A percentile compares a stretch with the other conserved stretches of the same genome.
phyloP scores from a whole-genome alignment of 2,888 invertebrate species.

The Philaethria dido region DNA sequence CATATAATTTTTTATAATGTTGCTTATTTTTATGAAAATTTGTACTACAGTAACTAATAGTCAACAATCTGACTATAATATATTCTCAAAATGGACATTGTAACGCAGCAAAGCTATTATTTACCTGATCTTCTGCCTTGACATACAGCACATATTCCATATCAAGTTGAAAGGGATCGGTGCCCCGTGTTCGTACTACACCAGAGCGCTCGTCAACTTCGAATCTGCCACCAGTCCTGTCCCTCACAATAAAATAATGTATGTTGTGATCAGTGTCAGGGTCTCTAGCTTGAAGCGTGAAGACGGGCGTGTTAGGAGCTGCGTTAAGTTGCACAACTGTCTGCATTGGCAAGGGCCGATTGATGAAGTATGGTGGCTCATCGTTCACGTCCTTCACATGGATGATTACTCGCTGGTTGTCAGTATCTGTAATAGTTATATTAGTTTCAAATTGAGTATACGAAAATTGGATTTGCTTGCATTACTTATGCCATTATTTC shows the following conservation, averaged over 20 bases:
- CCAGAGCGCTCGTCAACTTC: conserved; percentile 96
- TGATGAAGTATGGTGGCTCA: conserved; percentile 98
- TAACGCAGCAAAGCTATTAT: not conserved
- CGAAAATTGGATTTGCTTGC: too few relatives aligned
- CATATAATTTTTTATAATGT: too few relatives aligned
- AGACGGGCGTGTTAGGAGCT: conserved; percentile 97
- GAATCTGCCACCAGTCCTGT: conserved; percentile 91
- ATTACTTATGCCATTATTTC: too few relatives aligned
- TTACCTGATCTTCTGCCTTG: conserved; percentile 95
- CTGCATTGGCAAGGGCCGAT: conserved; percentile 98
- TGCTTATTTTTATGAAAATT: not conserved
- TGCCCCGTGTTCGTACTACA: conserved; percentile 95
- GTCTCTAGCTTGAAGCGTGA: conserved; percentile 98
- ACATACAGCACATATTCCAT: conserved; percentile 98
- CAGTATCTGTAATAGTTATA: conserved; percentile 88
- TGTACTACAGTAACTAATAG: too few relatives aligned
- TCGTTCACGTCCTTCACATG: conserved; percentile 98
- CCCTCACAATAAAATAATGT: conserved; percentile 97
- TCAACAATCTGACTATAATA: not conserved
- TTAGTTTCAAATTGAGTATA: too few relatives aligned
- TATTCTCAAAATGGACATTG: not conserved
- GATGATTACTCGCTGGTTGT: conserved; percentile 97
- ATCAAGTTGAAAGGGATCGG: conserved; percentile 96
- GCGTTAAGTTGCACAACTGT: conserved; percentile 98
- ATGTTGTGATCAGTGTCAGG: conserved; percentile 98